phyloP scores from a whole-genome alignment of 1,140 invertebrate species.

The Zaprionus inermis region DNA sequence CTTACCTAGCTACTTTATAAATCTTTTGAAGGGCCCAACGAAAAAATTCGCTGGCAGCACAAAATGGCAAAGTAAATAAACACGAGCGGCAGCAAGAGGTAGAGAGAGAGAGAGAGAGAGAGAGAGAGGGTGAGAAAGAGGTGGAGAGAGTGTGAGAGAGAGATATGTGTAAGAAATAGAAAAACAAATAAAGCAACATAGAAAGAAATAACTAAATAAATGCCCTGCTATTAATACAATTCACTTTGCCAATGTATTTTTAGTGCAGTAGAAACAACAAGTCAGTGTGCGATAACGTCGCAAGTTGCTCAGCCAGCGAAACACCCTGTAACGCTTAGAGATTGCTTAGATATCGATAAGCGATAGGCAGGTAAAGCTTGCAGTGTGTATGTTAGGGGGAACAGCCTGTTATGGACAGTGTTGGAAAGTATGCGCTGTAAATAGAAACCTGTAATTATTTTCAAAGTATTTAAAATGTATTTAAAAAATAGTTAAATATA shows the following conservation, averaged over 20 bases:
- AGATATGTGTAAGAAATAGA: slow-evolving; percentile 29
- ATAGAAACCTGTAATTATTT: no score
- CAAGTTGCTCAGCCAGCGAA: slow-evolving; percentile 2
- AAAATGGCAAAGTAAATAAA: slow-evolving; percentile 81
- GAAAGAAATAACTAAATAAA: slow-evolving; percentile 79
- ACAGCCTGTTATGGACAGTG: neutral
- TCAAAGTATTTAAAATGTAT: no score
- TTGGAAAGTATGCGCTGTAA: no score
- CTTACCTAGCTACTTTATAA: slow-evolving; percentile 67
- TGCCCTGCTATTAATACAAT: slow-evolving; percentile 83
- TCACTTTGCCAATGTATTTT: slow-evolving; percentile 83
- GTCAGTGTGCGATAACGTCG: slow-evolving; percentile 26
- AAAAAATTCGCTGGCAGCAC: slow-evolving; percentile 45
- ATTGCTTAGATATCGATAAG: neutral
- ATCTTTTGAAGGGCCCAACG: slow-evolving; percentile 75
- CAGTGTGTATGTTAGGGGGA: neutral
- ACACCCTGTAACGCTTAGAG: slow-evolving; percentile 40
- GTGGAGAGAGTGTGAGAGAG: slow-evolving; percentile 24
- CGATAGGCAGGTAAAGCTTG: neutral
- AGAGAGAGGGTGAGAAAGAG: neutral
- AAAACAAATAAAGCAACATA: slow-evolving; percentile 40
- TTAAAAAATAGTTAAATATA: neutral
- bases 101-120: no score
- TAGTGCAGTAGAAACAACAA: slow-evolving; percentile 69
- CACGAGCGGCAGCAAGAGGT: slow-evolving; percentile 49